Base-by-base conservation (phyloP, 1,140 invertebrate species). In the Melanaphis sacchari region DNA sequence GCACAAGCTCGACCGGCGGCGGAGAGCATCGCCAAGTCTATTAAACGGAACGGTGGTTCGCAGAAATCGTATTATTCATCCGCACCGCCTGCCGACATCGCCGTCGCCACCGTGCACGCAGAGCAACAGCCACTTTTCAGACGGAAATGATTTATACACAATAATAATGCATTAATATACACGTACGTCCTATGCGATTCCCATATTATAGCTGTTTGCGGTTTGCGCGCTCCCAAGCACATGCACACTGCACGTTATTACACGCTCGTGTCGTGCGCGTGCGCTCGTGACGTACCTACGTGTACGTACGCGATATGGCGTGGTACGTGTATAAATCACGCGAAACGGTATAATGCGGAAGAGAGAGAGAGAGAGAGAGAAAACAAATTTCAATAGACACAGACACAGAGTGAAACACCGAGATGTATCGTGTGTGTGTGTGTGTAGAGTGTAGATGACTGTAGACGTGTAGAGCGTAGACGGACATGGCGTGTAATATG, bases 51-150 rank as follows among this genome's bases (percentile, higher is more conserved):
- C 59, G 59, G 52, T 52, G 52, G 59, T 76, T 76, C 59, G 59
- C 59, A n/a, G 59, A 76, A 76, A 76, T n/a, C n/a, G 59, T 76
- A 76, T 76, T 76, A 76, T 76, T 76, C 59, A 76, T 76, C 59
- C 59, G 59, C n/a, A n/a, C n/a, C 59, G 59, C 59, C 4, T 24
- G 52, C 52, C 59, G 31, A 26, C 26, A 31, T 31, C 46, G 46
- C 46, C 52, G 59, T n/a, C 59, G 59, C 59, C 59, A 76, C 59
- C 59, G 59, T 76, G 59, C 15, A 18, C 59, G 59, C 59, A 76
- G 5, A 76, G 59, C 59, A 76, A 76, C 59, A 76, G 31, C 59
- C 59, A 76, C 59, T 76, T 76, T 76, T 76, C 59, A 76, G 15
- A 76, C 59, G 59, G 59, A 76, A 76, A 76, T 76, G 59, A 76